phyloP scores from a whole-genome alignment of 1,140 invertebrate species.

The Scaptomyza hsui region DNA sequence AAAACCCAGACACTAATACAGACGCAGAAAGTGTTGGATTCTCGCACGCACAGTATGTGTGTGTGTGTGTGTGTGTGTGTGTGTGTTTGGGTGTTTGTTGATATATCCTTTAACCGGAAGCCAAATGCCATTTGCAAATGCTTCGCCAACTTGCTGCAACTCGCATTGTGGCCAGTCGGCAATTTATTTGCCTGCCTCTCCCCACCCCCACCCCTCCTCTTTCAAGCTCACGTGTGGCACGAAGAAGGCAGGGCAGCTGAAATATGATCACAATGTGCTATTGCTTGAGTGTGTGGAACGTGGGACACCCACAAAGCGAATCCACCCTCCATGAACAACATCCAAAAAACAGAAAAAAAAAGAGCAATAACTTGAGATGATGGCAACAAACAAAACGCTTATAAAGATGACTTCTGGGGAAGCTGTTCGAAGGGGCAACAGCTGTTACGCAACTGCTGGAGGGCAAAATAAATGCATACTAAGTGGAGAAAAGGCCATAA shows the following conservation, averaged over 20 bases:
- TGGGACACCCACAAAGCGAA: conserved; percentile 32
- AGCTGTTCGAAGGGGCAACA: background rate
- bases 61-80: conserved; percentile 33
- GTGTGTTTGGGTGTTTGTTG: conserved; percentile 19
- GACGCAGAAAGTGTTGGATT: conserved; percentile 75
- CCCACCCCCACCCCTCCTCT: no score
- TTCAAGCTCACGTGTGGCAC: conserved; percentile 23
- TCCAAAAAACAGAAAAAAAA: background rate
- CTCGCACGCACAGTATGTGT: conserved; percentile 71
- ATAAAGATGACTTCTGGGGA: background rate
- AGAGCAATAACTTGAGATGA: conserved; percentile 27
- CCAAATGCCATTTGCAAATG: conserved; percentile 72
- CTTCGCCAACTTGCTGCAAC: conserved; percentile 15
- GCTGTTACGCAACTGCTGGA: conserved; percentile 6
- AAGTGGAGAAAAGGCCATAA: conserved; percentile 10
- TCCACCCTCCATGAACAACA: conserved; percentile 16
- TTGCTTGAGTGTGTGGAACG: conserved; percentile 13
- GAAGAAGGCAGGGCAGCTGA: conserved; percentile 45
- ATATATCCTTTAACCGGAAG: conserved; percentile 78
- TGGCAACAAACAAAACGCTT: conserved; percentile 9
- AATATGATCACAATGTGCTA: conserved; percentile 68
- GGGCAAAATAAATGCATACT: conserved; percentile 13
- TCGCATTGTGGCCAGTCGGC: conserved; percentile 59
- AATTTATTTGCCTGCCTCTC: conserved; percentile 64
- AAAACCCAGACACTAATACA: conserved; percentile 38